Percentiles rank a stretch among this genome's conserved stretches.
Conservation (phyloP, 2,797 vertebrate species). For the Limosa lapponica region DNA sequence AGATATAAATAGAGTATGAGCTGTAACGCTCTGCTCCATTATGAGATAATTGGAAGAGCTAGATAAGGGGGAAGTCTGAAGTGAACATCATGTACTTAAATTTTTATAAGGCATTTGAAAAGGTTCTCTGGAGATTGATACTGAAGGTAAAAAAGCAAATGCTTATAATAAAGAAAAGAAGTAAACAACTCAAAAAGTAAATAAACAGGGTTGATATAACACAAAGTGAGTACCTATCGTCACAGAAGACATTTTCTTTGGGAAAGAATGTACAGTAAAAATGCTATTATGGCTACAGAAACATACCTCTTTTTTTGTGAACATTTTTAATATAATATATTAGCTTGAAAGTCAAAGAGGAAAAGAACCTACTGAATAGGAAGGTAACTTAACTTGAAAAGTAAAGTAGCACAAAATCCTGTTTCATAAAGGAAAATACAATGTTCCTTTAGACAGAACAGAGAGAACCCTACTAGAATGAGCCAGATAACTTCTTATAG, state of each 20-base stretch:
- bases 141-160: constrained; percentile 26
- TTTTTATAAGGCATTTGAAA: constrained; percentile 52
- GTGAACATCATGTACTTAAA: constrained; percentile 62
- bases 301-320: background rate
- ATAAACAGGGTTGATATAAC: background rate
- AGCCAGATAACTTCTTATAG: background rate
- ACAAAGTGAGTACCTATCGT: background rate
- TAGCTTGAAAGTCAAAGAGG: background rate
- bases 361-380: background rate
- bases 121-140: constrained; percentile 39
- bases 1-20: constrained; percentile 65
- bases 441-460: background rate
- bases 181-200: constrained; percentile 42
- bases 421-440: background rate
- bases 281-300: background rate
- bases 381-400: background rate
- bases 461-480: background rate
- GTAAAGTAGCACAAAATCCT: background rate
- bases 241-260: background rate
- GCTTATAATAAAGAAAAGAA: constrained; percentile 1
- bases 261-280: background rate
- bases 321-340: background rate
- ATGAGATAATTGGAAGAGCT: constrained; percentile 56
- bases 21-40: constrained; percentile 54
- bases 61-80: constrained; percentile 61